Evolutionary conservation across 2,888 invertebrate species (phyloP).

Genomic region (Smittia sp.): DNA sequence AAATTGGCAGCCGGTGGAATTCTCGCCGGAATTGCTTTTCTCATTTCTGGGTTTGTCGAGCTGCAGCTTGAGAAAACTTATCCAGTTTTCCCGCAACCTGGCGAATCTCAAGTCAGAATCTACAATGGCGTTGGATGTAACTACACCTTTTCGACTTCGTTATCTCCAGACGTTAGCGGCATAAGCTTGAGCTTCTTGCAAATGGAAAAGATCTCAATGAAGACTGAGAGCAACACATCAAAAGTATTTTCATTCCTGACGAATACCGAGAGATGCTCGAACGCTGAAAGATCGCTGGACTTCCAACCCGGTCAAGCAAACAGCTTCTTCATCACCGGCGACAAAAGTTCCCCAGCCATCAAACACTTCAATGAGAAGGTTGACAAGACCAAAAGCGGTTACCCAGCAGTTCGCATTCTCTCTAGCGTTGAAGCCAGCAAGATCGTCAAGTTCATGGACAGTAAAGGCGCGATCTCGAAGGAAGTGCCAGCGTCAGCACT

Average conservation of each 20-base stretch:
- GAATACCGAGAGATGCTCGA: neutral
- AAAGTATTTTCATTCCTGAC: neutral
- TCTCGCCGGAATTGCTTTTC: constrained; percentile 77
- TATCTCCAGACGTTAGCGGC: constrained; percentile 44
- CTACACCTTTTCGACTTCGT: neutral
- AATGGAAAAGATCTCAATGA: neutral
- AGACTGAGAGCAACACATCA: neutral
- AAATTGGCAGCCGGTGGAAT: constrained; percentile 71
- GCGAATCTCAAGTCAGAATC: constrained; percentile 65
- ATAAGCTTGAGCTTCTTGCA: constrained; percentile 50
- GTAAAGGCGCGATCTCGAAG: neutral
- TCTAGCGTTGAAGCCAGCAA: constrained; percentile 44
- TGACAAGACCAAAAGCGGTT: constrained; percentile 49
- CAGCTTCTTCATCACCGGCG: constrained; percentile 40
- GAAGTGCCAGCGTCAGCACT: neutral
- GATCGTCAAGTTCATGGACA: neutral
- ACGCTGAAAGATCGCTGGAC: neutral
- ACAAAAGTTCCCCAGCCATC: neutral
- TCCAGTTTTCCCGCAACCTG: constrained; percentile 59
- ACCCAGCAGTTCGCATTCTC: constrained; percentile 47
- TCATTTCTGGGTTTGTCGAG: constrained; percentile 80
- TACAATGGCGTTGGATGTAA: constrained; percentile 64
- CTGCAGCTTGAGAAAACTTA: constrained; percentile 67
- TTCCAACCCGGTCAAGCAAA: constrained; percentile 35
- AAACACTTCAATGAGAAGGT: constrained; percentile 46